phyloP scores from a whole-genome alignment of 2,113 vertebrate species.

The Callionymus lyra region DNA sequence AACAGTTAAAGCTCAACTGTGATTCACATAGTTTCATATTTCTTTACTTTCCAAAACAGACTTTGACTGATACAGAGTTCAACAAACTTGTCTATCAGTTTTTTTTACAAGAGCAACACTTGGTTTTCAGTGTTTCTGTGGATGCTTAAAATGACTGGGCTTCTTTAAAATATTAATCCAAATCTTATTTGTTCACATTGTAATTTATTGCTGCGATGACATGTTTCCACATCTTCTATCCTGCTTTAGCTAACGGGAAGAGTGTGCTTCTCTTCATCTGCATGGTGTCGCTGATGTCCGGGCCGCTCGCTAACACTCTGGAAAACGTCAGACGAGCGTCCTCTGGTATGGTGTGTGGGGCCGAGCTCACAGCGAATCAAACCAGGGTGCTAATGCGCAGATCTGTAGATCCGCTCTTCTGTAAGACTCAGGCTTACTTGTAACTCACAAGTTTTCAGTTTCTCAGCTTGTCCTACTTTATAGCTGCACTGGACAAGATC shows the following conservation, averaged over 20 bases:
- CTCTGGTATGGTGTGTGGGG: slow-evolving; percentile 75
- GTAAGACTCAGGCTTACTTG: slow-evolving; percentile 60
- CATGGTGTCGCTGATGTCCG: slow-evolving; percentile 67
- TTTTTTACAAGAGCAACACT: too few species aligned
- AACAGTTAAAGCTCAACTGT: too few species aligned
- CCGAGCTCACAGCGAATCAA: slow-evolving; percentile 80
- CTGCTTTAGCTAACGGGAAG: slow-evolving; percentile 64
- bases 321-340: slow-evolving; percentile 69
- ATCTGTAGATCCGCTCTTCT: slow-evolving; percentile 65
- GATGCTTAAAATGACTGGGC: too few species aligned
- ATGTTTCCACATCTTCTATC: not conserved
- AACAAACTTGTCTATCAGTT: too few species aligned
- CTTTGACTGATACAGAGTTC: too few species aligned
- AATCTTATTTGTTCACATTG: too few species aligned
- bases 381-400: slow-evolving; percentile 66
- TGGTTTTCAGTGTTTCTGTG: too few species aligned
- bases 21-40: too few species aligned
- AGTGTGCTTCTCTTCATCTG: slow-evolving; percentile 67
- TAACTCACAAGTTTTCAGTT: not conserved
- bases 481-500: slow-evolving; percentile 63
- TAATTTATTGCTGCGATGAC: too few species aligned
- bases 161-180: too few species aligned
- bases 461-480: not conserved
- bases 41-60: too few species aligned
- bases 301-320: slow-evolving; percentile 75